Evolutionary conservation across 2,888 invertebrate genomes (phyloP).

Genomic region (Drepanosiphum platanoidis): DNA sequence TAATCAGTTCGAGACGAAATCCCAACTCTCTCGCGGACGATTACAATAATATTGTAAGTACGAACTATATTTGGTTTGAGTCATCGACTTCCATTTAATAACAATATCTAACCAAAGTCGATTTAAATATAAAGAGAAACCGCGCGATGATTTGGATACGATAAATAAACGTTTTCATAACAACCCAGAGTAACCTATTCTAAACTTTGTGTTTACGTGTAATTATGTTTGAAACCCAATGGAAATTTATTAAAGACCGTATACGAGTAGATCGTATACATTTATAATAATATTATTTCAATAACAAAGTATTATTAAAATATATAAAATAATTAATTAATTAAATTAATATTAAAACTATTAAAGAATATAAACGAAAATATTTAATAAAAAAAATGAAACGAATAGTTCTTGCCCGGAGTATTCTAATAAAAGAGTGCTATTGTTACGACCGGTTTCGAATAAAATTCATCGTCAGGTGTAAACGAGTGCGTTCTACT

Average conservation of each 20-base stretch:
- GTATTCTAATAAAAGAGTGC: too few species aligned
- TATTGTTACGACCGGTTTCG: too few species aligned
- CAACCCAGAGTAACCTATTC: neutral
- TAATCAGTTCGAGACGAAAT: neutral
- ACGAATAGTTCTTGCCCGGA: too few species aligned
- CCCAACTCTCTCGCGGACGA: neutral
- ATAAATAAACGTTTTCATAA: conserved; percentile 44
- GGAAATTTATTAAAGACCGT: too few species aligned
- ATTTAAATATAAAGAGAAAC: conserved; percentile 41
- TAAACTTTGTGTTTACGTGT: neutral
- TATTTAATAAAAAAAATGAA: too few species aligned
- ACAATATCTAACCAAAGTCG: conserved; percentile 18
- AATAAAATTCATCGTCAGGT: too few species aligned
- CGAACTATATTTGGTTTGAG: neutral
- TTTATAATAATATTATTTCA: too few species aligned
- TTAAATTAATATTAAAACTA: too few species aligned
- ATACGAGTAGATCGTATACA: too few species aligned
- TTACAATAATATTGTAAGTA: too few species aligned
- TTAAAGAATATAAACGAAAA: too few species aligned
- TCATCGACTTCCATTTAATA: neutral
- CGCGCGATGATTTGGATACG: neutral
- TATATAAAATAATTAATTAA: neutral
- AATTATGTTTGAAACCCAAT: neutral
- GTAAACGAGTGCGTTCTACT: too few species aligned
- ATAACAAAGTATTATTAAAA: neutral